Percentiles rank a stretch among this genome's conserved stretches.
phyloP scores from a whole-genome alignment of 2,113 vertebrate genomes.

The Hiodon tergisus region DNA sequence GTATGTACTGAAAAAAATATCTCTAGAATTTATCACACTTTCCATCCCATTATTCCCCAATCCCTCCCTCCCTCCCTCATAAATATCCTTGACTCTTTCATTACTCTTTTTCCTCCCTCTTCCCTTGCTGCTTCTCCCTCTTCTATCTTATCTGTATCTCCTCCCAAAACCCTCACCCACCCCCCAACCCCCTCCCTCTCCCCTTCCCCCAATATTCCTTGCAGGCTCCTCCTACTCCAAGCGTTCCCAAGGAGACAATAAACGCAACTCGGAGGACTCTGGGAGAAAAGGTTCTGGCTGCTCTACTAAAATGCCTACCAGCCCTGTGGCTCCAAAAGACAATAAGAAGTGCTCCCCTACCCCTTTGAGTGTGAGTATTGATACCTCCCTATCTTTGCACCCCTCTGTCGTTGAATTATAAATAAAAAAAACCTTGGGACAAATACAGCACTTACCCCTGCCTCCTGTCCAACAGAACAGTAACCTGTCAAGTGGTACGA shows the following conservation, averaged over 20 bases:
- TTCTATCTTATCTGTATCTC: neutral
- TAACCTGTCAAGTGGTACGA: constrained; percentile 68
- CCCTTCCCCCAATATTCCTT: neutral
- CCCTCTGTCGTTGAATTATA: neutral
- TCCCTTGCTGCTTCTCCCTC: neutral
- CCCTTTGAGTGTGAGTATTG: constrained; percentile 63
- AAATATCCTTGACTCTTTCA: neutral
- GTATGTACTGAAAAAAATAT: neutral
- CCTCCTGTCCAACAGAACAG: constrained; percentile 58
- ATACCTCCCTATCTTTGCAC: neutral
- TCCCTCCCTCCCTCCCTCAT: neutral
- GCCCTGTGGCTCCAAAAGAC: constrained; percentile 61
- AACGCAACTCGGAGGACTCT: constrained; percentile 60
- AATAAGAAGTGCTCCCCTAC: constrained; percentile 64
- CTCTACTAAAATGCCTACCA: constrained; percentile 70
- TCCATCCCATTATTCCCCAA: constrained; percentile 18
- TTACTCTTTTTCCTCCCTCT: neutral
- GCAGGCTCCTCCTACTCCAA: constrained; percentile 64
- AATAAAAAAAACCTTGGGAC: neutral
- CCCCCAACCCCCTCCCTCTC: neutral
- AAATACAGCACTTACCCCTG: neutral
- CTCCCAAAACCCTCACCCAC: neutral
- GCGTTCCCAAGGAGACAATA: constrained; percentile 66
- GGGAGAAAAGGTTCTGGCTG: constrained; percentile 61
- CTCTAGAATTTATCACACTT: neutral